phyloP scores from a whole-genome alignment of 2,797 vertebrate genomes.

The Myotis planiceps region DNA sequence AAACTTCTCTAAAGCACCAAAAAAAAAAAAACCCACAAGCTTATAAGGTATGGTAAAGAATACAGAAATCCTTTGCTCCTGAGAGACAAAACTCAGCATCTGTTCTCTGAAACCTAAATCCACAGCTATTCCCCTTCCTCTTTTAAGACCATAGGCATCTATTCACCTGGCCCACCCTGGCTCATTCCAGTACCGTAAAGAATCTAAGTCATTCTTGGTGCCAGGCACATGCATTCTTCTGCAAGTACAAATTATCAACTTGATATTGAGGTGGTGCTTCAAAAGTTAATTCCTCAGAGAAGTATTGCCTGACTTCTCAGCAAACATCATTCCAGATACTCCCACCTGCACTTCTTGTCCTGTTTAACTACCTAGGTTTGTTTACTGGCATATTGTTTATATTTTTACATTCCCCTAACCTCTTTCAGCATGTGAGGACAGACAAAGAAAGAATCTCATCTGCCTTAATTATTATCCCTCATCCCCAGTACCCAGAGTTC shows the following conservation, averaged over 20 bases:
- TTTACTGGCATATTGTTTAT: neutral
- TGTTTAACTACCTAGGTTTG: neutral
- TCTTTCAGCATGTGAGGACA: neutral
- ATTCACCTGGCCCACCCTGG: neutral
- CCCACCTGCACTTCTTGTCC: neutral
- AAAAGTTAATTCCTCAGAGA: neutral
- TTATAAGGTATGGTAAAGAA: neutral
- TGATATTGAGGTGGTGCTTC: neutral
- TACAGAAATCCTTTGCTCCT: neutral
- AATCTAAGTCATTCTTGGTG: neutral
- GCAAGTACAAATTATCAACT: neutral
- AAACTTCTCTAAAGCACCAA: neutral
- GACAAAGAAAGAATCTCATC: neutral
- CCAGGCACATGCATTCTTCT: neutral
- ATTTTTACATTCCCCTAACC: neutral
- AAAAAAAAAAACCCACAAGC: neutral
- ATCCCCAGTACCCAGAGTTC: neutral
- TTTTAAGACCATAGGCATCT: neutral
- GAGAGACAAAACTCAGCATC: neutral
- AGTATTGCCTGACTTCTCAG: neutral
- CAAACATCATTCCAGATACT: neutral
- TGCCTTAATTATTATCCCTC: neutral
- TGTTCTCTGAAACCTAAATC: neutral
- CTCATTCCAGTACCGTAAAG: neutral
- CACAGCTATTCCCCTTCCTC: neutral